These are phyloP conservation scores for Aphodius sticticus DNA, from an alignment of 2,888 invertebrate species.

Conservation along the genomic window DNA sequence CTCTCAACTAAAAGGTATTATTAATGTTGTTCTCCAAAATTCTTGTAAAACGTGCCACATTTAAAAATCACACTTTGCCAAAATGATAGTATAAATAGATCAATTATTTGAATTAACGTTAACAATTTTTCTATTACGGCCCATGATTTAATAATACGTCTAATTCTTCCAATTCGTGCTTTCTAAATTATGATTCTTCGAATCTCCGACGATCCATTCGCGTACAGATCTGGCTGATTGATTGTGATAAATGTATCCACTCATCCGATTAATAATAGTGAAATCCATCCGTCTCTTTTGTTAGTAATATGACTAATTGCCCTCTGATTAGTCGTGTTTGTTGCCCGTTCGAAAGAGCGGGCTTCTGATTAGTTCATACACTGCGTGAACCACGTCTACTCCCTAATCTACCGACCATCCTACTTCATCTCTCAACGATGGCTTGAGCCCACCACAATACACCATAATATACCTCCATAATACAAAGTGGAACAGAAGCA, in stretches of 20 bases:
- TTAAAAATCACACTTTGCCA: too few species aligned
- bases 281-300: constrained; percentile 41
- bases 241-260: constrained; percentile 31
- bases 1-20: too few species aligned
- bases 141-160: neutral
- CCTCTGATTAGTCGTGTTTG: constrained; percentile 39
- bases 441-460: neutral
- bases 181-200: neutral
- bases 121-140: neutral
- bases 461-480: neutral
- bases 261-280: constrained; percentile 34
- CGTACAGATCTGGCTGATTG: constrained; percentile 8
- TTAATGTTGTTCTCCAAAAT: too few species aligned
- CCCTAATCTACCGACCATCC: neutral
- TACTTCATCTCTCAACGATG: neutral
- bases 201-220: neutral
- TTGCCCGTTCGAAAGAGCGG: constrained; percentile 26
- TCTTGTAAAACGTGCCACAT: too few species aligned
- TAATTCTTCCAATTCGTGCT: neutral
- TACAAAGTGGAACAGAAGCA: neutral
- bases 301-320: constrained; percentile 43
- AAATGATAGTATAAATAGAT: too few species aligned
- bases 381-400: neutral
- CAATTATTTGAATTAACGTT: too few species aligned
- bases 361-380: constrained; percentile 21